A percentile compares a stretch with the other conserved stretches of the same genome.
These are phyloP conservation scores for Drosophila robusta DNA, from an alignment of 2,888 invertebrate genomes.

Conservation along the genomic window DNA sequence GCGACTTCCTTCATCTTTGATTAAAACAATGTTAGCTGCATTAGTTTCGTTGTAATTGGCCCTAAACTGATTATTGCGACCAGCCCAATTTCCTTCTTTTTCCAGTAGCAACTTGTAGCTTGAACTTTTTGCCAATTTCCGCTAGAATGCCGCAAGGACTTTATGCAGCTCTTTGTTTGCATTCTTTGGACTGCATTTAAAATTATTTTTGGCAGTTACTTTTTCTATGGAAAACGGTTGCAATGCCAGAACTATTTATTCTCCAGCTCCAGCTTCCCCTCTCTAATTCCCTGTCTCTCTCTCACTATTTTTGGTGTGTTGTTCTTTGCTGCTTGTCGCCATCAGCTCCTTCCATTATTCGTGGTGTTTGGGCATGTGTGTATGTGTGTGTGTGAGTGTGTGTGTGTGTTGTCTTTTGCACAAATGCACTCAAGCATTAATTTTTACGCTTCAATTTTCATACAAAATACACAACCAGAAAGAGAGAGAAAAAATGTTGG, in stretches of 20 bases:
- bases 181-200: slow-evolving; percentile 9
- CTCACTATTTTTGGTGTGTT: slow-evolving; percentile 23
- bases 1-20: not conserved
- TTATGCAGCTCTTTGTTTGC: slow-evolving; percentile 12
- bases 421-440: slow-evolving; percentile 77
- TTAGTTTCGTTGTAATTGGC: not conserved
- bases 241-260: slow-evolving; percentile 12
- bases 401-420: slow-evolving; percentile 73
- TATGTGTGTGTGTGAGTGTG: slow-evolving; percentile 29
- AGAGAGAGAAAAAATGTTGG: slow-evolving; percentile 4
- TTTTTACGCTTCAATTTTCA: slow-evolving; percentile 80
- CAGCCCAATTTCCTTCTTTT: slow-evolving; percentile 10
- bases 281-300: not conserved
- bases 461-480: slow-evolving; percentile 51
- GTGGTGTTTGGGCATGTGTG: slow-evolving; percentile 12
- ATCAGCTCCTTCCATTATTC: slow-evolving; percentile 15
- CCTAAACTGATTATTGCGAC: slow-evolving; percentile 1
- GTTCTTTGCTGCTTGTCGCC: slow-evolving; percentile 29
- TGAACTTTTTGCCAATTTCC: slow-evolving; percentile 24
- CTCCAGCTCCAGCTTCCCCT: not conserved
- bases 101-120: slow-evolving; percentile 9
- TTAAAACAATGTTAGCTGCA: not conserved
- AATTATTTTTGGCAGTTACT: slow-evolving; percentile 3
- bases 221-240: slow-evolving; percentile 3
- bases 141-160: not conserved